Conservation (phyloP, 53 echinoderm and acorn worm species). For the Henricia sp. region DNA sequence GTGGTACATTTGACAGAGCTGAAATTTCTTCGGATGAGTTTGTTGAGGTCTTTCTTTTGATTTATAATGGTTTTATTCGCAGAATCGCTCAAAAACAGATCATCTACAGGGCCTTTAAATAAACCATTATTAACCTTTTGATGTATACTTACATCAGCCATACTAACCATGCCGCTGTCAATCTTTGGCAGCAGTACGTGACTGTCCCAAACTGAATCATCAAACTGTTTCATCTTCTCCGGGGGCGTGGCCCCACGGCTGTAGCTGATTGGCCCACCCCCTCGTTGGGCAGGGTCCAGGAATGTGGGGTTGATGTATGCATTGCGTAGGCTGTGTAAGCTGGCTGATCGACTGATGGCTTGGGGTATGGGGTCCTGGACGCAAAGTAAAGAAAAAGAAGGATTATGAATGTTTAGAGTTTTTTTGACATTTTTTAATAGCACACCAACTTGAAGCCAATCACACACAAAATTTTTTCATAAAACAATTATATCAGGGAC, state of each 20-base stretch:
- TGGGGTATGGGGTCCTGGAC: conserved; percentile 93
- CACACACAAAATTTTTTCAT: too few relatives aligned
- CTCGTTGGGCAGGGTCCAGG: conserved; percentile 61
- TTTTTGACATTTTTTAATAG: too few relatives aligned
- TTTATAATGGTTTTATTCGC: too few relatives aligned
- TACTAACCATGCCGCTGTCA: conserved; percentile 96
- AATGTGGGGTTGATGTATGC: conserved; percentile 86
- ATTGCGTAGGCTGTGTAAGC: conserved; percentile 89
- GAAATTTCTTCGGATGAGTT: too few relatives aligned
- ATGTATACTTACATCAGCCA: conserved; percentile 72
- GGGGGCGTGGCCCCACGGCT: conserved; percentile 70
- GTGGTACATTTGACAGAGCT: too few relatives aligned
- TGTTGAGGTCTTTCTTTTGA: too few relatives aligned
- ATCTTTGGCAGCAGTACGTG: conserved; percentile 76
- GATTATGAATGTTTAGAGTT: too few relatives aligned
- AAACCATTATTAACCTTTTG: too few relatives aligned
- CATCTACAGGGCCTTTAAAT: too few relatives aligned
- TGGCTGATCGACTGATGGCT: conserved; percentile 83
- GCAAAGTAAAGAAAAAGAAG: conserved; percentile 9
- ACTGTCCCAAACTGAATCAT: conserved; percentile 64
- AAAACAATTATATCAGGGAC: too few relatives aligned
- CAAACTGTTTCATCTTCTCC: conserved; percentile 65
- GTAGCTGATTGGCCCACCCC: conserved; percentile 67
- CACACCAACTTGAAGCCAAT: too few relatives aligned
- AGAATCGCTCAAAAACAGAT: too few relatives aligned